Conservation (phyloP, 2,113 vertebrate genomes). For the Zosterops hypoxanthus region DNA sequence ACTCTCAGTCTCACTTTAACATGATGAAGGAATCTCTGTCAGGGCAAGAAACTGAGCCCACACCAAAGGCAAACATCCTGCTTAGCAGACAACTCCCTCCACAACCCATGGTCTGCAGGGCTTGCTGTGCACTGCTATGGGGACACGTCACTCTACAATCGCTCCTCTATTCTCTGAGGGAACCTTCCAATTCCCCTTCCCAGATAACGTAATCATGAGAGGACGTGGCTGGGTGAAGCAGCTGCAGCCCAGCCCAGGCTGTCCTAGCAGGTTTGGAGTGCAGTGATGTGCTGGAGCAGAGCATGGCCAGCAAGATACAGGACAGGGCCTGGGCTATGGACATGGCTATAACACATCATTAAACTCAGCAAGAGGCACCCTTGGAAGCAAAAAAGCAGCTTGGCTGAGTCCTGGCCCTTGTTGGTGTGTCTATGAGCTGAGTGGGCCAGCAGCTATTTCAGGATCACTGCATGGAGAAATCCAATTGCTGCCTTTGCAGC, state of each 20-base stretch:
- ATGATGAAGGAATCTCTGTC: background rate
- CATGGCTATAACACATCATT: background rate
- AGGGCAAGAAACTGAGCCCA: background rate
- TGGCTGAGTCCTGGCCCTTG: background rate
- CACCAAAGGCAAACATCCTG: background rate
- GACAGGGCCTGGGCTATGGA: background rate
- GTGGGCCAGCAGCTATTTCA: background rate
- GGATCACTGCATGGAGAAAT: background rate
- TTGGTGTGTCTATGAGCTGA: background rate
- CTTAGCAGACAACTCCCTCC: background rate
- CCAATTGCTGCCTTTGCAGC: background rate
- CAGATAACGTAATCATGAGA: fast-evolving
- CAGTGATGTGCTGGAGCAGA: background rate
- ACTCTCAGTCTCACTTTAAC: background rate
- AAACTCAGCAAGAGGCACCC: background rate
- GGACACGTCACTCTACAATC: background rate
- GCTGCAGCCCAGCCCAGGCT: background rate
- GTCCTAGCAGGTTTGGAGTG: background rate
- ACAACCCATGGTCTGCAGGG: fast-evolving
- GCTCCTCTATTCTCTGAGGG: background rate
- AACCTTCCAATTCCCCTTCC: background rate
- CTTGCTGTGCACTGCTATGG: background rate
- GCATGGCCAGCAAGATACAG: fast-evolving
- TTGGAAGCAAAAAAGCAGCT: background rate
- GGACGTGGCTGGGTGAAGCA: background rate